These are phyloP conservation scores for Coendou prehensilis DNA, from an alignment of 2,797 vertebrate species.

Conservation along the genomic window DNA sequence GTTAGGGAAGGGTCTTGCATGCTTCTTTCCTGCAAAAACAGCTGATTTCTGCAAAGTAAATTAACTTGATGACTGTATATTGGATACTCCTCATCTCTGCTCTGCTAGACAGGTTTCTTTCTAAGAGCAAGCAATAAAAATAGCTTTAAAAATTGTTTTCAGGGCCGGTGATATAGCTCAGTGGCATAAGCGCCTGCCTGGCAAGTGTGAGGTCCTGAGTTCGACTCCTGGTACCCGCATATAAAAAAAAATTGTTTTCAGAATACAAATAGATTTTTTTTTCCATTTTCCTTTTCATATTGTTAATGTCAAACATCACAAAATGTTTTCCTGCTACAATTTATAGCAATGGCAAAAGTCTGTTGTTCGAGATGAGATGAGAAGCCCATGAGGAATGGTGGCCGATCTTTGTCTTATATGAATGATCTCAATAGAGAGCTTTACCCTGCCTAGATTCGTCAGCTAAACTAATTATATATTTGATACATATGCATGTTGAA, in stretches of 20 bases:
- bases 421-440: slow-evolving; percentile 29
- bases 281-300: slow-evolving; percentile 33
- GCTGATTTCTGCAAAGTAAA: slow-evolving; percentile 44
- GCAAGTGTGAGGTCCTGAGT: too few species aligned
- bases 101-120: slow-evolving; percentile 1
- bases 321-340: slow-evolving; percentile 16
- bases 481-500: slow-evolving; percentile 48
- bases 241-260: neutral
- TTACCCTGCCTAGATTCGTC: neutral
- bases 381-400: neutral
- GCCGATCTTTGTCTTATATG: slow-evolving; percentile 43
- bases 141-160: slow-evolving; percentile 7
- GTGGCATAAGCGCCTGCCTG: too few species aligned
- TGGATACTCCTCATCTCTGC: neutral
- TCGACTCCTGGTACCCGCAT: too few species aligned
- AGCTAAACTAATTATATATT: slow-evolving; percentile 50
- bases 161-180: too few species aligned
- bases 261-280: slow-evolving; percentile 35
- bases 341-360: slow-evolving; percentile 9
- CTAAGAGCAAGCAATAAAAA: neutral
- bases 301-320: slow-evolving; percentile 34
- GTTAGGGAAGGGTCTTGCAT: neutral
- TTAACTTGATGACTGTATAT: neutral
- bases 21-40: slow-evolving; percentile 11
- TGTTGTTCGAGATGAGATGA: slow-evolving; percentile 19